These are phyloP conservation scores for Silurus asotus DNA, from an alignment of 2,113 vertebrate genomes.

Conservation along the genomic window DNA sequence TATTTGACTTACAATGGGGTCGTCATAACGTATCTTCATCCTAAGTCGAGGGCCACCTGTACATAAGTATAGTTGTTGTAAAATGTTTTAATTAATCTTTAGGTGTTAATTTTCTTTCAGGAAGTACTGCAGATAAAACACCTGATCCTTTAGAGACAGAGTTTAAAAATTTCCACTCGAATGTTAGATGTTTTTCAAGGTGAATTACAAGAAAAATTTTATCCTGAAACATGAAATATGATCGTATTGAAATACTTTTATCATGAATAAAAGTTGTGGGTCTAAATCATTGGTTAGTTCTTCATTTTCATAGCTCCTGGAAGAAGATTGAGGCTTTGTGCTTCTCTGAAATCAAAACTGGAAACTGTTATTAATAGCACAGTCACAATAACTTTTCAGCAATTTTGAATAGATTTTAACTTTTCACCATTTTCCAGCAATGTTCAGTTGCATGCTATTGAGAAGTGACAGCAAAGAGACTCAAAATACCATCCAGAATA, in stretches of 20 bases:
- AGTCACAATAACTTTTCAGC: background rate
- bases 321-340: background rate
- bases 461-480: background rate
- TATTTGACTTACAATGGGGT: too few relatives aligned
- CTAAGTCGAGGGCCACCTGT: too few relatives aligned
- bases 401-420: too few relatives aligned
- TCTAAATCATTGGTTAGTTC: background rate
- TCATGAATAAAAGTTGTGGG: background rate
- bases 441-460: background rate
- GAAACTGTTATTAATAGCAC: background rate
- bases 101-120: background rate
- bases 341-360: background rate
- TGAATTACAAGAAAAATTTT: background rate
- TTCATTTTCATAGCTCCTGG: background rate
- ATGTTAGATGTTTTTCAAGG: background rate
- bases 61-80: background rate
- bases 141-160: background rate
- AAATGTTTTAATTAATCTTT: background rate
- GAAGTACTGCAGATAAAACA: background rate
- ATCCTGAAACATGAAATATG: background rate
- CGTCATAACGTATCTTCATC: too few relatives aligned
- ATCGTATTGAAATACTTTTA: too few relatives aligned
- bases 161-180: background rate
- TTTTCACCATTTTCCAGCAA: background rate
- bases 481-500: background rate